These are phyloP conservation scores for Decapterus maruadsi DNA, from an alignment of 2,797 vertebrate species.

Conservation along the genomic window DNA sequence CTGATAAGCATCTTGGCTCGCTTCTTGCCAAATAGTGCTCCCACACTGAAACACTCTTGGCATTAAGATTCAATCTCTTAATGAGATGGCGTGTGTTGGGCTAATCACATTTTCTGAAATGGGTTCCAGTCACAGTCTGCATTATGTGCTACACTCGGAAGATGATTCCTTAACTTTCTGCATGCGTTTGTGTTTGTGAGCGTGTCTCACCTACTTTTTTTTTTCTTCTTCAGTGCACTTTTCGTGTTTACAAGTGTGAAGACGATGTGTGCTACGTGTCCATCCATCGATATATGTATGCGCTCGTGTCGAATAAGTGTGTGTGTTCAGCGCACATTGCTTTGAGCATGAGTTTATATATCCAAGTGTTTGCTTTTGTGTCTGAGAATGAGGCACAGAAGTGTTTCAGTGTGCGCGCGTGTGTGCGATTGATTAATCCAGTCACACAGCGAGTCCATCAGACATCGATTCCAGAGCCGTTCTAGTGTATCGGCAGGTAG, in stretches of 20 bases:
- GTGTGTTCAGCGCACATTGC: background rate
- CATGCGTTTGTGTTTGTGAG: conserved; percentile 4
- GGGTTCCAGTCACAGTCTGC: conserved; percentile 68
- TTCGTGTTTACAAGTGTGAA: conserved; percentile 3
- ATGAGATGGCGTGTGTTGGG: conserved; percentile 74
- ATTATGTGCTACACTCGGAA: conserved; percentile 55
- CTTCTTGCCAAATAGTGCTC: conserved; percentile 67
- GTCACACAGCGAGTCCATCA: conserved; percentile 23
- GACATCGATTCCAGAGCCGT: conserved; percentile 27
- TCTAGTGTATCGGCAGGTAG: conserved; percentile 41
- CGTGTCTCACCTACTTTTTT: background rate
- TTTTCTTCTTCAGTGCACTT: background rate
- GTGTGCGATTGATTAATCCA: conserved; percentile 20
- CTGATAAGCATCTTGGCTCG: conserved; percentile 57
- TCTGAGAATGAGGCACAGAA: conserved; percentile 18
- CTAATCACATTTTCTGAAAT: conserved; percentile 77
- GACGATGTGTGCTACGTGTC: background rate
- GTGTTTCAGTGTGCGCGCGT: background rate
- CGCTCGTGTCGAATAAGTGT: background rate
- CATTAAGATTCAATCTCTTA: conserved; percentile 72
- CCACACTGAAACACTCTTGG: conserved; percentile 63
- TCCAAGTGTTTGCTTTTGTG: conserved; percentile 16
- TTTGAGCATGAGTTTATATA: background rate
- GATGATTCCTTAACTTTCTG: conserved; percentile 40
- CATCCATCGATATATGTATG: background rate